phyloP scores from a whole-genome alignment of 2,113 vertebrate genomes.

The Barnardius zonarius region DNA sequence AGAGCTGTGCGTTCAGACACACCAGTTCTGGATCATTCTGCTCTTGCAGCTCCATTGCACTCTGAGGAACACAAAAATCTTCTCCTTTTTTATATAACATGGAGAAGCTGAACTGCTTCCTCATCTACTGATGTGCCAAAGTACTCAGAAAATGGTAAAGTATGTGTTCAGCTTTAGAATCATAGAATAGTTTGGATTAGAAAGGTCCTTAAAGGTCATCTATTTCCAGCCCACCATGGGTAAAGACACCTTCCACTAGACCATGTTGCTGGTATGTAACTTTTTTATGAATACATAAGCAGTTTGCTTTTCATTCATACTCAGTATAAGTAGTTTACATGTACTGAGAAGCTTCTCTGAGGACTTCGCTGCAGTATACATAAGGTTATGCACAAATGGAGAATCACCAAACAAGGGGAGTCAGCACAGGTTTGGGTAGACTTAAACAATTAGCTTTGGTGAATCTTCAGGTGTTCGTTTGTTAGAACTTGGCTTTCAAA shows the following conservation, averaged over 20 bases:
- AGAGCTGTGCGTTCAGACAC: not conserved
- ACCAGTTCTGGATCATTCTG: not conserved
- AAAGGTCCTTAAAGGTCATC: not conserved
- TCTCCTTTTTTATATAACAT: not conserved
- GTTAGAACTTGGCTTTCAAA: not conserved
- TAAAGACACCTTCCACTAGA: not conserved
- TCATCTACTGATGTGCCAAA: not conserved
- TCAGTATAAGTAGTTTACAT: not conserved
- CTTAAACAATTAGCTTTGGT: not conserved
- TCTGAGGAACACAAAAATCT: not conserved
- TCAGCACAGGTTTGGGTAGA: not conserved
- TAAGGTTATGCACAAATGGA: not conserved
- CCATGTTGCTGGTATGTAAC: not conserved
- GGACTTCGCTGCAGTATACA: not conserved
- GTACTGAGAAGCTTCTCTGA: not conserved
- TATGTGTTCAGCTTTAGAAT: not conserved
- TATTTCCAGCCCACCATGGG: not conserved
- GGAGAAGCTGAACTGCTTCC: not conserved
- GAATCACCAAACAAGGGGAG: not conserved
- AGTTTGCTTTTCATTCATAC: not conserved
- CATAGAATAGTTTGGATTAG: not conserved
- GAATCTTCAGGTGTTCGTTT: not conserved
- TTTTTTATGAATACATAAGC: not conserved
- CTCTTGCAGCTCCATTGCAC: not conserved
- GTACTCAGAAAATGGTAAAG: not conserved